Evolutionary conservation across 1,140 invertebrate genomes (phyloP).

Genomic region (Hestina assimilis): DNA sequence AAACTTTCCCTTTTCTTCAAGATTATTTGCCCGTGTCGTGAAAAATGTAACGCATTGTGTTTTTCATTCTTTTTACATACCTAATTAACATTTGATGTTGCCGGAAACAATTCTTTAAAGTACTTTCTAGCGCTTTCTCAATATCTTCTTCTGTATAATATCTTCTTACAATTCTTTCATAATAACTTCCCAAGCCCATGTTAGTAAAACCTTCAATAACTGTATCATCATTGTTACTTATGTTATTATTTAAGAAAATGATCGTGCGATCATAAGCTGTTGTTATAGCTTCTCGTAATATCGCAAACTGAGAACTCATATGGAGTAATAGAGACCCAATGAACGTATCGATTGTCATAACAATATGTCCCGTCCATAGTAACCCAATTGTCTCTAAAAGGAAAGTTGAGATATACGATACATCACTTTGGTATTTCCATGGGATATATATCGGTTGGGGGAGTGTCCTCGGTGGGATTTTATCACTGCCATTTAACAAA

Average conservation of each 20-base stretch:
- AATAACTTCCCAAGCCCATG: slow-evolving; percentile 17
- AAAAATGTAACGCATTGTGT: neutral
- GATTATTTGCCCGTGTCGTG: neutral
- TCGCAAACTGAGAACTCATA: slow-evolving; percentile 64
- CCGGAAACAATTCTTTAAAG: slow-evolving; percentile 47
- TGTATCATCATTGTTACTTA: slow-evolving; percentile 13
- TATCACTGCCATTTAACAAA: slow-evolving; percentile 42
- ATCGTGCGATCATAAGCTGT: slow-evolving; percentile 62
- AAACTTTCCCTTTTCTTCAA: no score
- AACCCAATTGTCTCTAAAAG: slow-evolving; percentile 60
- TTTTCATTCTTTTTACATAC: slow-evolving; percentile 26
- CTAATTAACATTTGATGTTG: slow-evolving; percentile 63
- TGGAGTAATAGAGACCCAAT: slow-evolving; percentile 66
- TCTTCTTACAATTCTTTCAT: slow-evolving; percentile 39
- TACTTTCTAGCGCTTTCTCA: slow-evolving; percentile 44
- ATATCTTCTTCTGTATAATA: slow-evolving; percentile 46
- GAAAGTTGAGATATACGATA: slow-evolving; percentile 54
- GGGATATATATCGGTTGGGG: slow-evolving; percentile 69
- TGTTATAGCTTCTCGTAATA: slow-evolving; percentile 58
- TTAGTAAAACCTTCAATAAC: slow-evolving; percentile 8
- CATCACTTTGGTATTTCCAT: slow-evolving; percentile 58
- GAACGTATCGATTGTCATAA: slow-evolving; percentile 69
- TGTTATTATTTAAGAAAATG: slow-evolving; percentile 31
- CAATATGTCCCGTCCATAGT: slow-evolving; percentile 71
- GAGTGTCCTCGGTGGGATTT: slow-evolving; percentile 44